Base-by-base conservation (phyloP, 2,888 invertebrate genomes). In the Tetragonisca angustula region DNA sequence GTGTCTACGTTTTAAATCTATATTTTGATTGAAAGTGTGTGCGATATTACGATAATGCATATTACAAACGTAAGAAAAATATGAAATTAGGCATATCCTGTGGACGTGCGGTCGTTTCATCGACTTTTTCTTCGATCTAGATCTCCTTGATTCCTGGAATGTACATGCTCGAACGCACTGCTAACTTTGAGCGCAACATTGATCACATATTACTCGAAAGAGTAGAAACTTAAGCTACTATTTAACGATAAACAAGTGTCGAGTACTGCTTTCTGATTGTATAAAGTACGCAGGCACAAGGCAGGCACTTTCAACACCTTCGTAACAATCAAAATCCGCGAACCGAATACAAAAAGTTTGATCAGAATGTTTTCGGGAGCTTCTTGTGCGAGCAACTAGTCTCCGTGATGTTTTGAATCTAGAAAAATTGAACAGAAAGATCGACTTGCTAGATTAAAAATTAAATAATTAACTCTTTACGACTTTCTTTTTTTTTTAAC, bases 131-230 rank as follows among this genome's bases (percentile, higher is more conserved):
- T 32, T 69, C 74, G 52, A 68, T 50, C 69, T 69, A 74, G 50
- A 56, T 79, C 36, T 65, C 6, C 27, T 27, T 54, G 54, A 69
- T 56, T 72, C 27, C 24, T 75, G 83, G 81, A 83, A 83, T 81
- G 83, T 81, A 76, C 83, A 71, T 81, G 70, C 59, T 69, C 65
- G 70, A 80, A 71, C 74, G 65, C 70, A 36, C 76, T 67, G 50
- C 67, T 69, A 27, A 54, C 56, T 49, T 73, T 68, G 50, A 81
- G 54, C 72, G n/a, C 36, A 49, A 72, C 52, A 61, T 11, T n/a
- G 65, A 49, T 77, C 36, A 36, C 52, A 27, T 43, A 17, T 64
- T 65, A 36, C 36, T 43, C 73, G 11, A 79, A 79, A n/a, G 27
- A 19, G 32, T 32, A 32, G 52, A 68, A 69, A 71, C 36, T 50